Evolutionary conservation across 2,888 invertebrate species (phyloP).

Genomic region (Tenthredo livida): DNA sequence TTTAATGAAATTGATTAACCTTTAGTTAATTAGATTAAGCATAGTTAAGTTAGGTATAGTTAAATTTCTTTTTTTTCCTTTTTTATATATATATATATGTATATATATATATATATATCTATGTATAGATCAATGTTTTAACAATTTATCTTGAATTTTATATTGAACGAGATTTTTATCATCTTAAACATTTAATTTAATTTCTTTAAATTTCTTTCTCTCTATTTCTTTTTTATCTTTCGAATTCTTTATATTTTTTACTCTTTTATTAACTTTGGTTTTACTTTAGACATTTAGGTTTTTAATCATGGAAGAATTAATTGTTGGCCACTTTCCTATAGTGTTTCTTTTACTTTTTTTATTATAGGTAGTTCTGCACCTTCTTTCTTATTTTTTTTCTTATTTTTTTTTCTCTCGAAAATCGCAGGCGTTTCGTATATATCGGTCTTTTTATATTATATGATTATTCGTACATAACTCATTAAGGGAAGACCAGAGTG

Average conservation of each 20-base stretch:
- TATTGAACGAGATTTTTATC: background rate
- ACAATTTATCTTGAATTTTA: background rate
- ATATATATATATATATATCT: background rate
- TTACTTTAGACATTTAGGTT: background rate
- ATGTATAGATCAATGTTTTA: background rate
- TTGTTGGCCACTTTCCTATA: constrained; percentile 43
- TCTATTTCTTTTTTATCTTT: background rate
- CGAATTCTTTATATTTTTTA: background rate
- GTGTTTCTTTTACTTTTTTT: constrained; percentile 45
- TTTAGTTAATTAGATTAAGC: background rate
- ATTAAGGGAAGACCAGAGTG: constrained; percentile 45
- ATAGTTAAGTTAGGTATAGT: background rate
- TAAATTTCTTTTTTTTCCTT: background rate
- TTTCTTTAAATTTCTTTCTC: background rate
- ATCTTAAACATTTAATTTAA: background rate
- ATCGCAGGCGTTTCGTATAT: constrained; percentile 20
- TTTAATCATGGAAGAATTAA: constrained; percentile 47
- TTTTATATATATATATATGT: background rate
- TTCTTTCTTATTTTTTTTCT: constrained; percentile 49
- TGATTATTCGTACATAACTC: constrained; percentile 9
- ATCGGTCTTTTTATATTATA: constrained; percentile 17
- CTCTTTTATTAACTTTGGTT: background rate
- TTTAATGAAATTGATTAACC: constrained; percentile 16
- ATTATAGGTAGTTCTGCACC: background rate
- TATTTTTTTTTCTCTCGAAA: background rate